Percentiles rank a stretch among this genome's conserved stretches.
phyloP scores from a whole-genome alignment of 2,113 vertebrate genomes.

The Daphoenositta chrysoptera region DNA sequence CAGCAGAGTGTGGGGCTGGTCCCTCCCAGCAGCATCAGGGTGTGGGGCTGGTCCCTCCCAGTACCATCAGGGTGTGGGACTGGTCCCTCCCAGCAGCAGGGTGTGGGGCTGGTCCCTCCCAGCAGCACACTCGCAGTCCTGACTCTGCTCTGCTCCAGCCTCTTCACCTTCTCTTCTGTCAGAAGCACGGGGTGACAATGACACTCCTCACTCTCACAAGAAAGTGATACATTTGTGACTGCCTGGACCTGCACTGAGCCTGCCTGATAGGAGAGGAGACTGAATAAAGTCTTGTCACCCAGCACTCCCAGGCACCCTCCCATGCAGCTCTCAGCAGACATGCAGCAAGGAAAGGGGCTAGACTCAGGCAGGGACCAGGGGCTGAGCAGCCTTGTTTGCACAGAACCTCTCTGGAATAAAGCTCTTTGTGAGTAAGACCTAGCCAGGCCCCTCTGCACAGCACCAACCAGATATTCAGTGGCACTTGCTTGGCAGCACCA shows the following conservation, averaged over 20 bases:
- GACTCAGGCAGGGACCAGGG: not conserved
- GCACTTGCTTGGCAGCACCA: not conserved
- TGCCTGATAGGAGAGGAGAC: not conserved
- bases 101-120: not conserved
- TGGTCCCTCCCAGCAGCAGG: not conserved
- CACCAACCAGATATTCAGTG: rapidly evolving
- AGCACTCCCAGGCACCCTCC: not conserved
- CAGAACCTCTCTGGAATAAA: not conserved
- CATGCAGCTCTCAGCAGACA: not conserved
- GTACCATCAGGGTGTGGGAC: rapidly evolving
- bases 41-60: not conserved
- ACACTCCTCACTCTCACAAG: not conserved
- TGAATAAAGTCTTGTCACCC: not conserved
- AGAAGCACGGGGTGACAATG: not conserved
- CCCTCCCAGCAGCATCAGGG: not conserved
- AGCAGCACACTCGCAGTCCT: not conserved
- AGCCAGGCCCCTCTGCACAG: not conserved
- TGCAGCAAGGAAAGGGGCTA: rapidly evolving
- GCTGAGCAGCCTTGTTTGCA: not conserved
- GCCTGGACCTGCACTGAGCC: not conserved
- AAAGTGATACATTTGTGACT: not conserved
- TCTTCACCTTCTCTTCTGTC: not conserved
- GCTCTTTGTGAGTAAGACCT: not conserved
- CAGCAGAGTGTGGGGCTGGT: not conserved
- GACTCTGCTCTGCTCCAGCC: not conserved